These are phyloP conservation scores for Phengaris arion DNA, from an alignment of 2,888 invertebrate genomes.

Conservation along the genomic window DNA sequence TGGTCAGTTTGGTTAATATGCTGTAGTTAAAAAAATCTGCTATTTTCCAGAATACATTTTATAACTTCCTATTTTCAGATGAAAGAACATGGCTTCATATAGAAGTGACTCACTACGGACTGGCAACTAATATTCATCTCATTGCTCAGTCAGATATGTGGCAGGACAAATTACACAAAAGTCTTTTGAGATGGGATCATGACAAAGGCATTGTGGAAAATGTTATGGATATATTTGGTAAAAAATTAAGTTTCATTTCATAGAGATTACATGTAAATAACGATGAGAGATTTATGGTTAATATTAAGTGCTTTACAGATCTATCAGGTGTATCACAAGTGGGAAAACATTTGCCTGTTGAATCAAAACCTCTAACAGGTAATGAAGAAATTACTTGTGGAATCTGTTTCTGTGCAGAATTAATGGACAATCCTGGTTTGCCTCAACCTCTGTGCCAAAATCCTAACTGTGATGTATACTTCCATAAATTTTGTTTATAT, in stretches of 20 bases:
- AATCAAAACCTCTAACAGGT: slow-evolving; percentile 31
- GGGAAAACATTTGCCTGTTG: slow-evolving; percentile 27
- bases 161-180: slow-evolving; percentile 59
- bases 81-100: slow-evolving; percentile 66
- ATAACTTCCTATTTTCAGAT: slow-evolving; percentile 47
- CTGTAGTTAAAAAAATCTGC: neutral
- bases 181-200: slow-evolving; percentile 64
- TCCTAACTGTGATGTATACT: slow-evolving; percentile 57
- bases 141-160: slow-evolving; percentile 59
- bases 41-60: neutral
- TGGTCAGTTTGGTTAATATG: slow-evolving; percentile 47
- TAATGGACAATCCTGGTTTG: slow-evolving; percentile 51
- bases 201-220: slow-evolving; percentile 66
- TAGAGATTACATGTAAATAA: neutral
- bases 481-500: slow-evolving; percentile 63
- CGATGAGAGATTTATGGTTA: neutral
- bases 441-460: slow-evolving; percentile 69
- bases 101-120: slow-evolving; percentile 61
- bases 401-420: slow-evolving; percentile 60
- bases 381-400: slow-evolving; percentile 48
- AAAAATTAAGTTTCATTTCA: slow-evolving; percentile 33
- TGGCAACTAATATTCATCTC: slow-evolving; percentile 60
- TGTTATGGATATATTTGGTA: slow-evolving; percentile 62
- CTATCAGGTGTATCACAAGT: slow-evolving; percentile 23
- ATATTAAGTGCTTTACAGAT: slow-evolving; percentile 26